phyloP scores from a whole-genome alignment of 2,797 vertebrate genomes.

The Muscicapa comitata region DNA sequence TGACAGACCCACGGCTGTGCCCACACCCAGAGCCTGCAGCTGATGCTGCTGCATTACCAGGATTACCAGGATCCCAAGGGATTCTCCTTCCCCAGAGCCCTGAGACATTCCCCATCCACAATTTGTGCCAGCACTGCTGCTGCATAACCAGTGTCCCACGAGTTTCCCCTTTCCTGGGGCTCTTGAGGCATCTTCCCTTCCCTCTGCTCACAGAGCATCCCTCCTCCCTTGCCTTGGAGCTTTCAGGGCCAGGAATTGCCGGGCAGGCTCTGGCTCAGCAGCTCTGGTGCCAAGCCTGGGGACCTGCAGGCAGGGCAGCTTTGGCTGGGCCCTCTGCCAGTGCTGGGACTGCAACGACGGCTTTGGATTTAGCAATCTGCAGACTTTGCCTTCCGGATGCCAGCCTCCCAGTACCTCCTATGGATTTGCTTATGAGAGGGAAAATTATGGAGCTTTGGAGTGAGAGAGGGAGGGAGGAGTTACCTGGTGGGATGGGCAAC shows the following conservation, averaged over 20 bases:
- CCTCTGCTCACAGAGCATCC: background rate
- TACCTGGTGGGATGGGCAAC: background rate
- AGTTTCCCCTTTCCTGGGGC: too few species aligned
- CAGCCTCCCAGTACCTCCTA: background rate
- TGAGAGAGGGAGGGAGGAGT: background rate
- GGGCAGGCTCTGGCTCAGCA: background rate
- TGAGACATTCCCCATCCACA: background rate
- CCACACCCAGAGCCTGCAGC: background rate
- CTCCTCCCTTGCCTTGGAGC: background rate
- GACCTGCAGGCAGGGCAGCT: background rate
- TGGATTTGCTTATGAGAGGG: background rate
- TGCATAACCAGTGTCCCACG: background rate
- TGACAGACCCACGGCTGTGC: background rate
- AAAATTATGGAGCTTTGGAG: background rate
- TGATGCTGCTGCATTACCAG: background rate
- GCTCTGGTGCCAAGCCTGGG: background rate
- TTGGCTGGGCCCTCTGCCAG: background rate
- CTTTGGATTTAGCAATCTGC: background rate
- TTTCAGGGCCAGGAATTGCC: background rate
- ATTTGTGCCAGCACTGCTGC: background rate
- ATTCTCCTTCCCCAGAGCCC: background rate
- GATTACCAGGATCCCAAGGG: fast-evolving
- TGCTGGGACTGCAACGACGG: background rate
- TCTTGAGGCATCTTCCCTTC: background rate
- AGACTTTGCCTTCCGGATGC: background rate